Evolutionary conservation across 2,888 invertebrate species (phyloP).

Genomic region (Archaeoteleia sp.): DNA sequence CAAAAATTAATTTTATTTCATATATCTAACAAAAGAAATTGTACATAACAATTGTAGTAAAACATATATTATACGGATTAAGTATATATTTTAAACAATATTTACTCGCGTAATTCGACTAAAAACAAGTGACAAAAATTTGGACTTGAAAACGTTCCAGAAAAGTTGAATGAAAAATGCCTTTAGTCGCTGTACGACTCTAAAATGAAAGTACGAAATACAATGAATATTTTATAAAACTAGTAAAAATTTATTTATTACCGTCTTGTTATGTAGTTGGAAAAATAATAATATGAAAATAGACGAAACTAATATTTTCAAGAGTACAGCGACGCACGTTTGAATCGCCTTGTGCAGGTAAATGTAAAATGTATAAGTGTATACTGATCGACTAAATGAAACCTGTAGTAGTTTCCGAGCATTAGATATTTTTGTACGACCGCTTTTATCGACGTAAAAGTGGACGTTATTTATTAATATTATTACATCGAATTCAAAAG

Average conservation of each 20-base stretch:
- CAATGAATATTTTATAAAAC: not conserved
- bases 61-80: no score
- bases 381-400: slow-evolving; percentile 56
- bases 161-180: not conserved
- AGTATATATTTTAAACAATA: no score
- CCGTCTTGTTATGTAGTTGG: not conserved
- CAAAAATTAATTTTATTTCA: no score
- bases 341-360: slow-evolving; percentile 37
- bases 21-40: no score
- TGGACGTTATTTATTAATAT: slow-evolving; percentile 53
- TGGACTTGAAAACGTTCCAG: not conserved
- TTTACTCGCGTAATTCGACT: not conserved
- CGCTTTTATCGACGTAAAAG: slow-evolving; percentile 60
- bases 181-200: not conserved
- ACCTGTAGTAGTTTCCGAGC: slow-evolving; percentile 51
- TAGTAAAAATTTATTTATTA: not conserved
- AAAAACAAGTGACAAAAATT: no score
- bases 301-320: not conserved
- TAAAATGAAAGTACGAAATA: not conserved
- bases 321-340: slow-evolving; percentile 25
- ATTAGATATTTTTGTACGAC: slow-evolving; percentile 60
- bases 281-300: not conserved
- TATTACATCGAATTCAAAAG: slow-evolving; percentile 38
- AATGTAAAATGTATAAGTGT: slow-evolving; percentile 29
- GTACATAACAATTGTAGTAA: no score